phyloP scores from a whole-genome alignment of 2,888 invertebrate species.

The Stenurella melanura region DNA sequence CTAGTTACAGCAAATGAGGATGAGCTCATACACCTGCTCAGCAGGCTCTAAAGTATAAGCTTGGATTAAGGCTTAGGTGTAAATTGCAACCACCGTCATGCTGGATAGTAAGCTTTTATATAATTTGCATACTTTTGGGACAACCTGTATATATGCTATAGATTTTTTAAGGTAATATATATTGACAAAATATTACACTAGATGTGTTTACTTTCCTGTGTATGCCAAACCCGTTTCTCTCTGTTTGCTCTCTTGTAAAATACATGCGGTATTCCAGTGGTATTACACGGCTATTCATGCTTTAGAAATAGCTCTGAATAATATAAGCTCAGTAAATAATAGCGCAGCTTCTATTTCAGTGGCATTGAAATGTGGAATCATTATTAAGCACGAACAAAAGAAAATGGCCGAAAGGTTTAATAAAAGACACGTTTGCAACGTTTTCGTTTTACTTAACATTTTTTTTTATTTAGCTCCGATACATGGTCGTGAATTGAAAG shows the following conservation, averaged over 20 bases:
- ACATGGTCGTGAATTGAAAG: no score
- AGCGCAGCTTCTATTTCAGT: not conserved
- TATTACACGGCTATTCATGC: not conserved
- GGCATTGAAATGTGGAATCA: not conserved
- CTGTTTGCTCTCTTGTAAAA: not conserved
- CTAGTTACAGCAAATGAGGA: no score
- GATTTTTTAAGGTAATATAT: not conserved
- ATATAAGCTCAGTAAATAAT: not conserved
- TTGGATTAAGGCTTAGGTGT: no score
- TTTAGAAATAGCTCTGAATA: not conserved
- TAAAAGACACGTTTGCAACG: not conserved
- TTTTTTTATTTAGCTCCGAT: not conserved
- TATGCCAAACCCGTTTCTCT: not conserved
- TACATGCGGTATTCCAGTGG: not conserved
- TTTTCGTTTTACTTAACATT: not conserved
- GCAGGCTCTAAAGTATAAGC: no score
- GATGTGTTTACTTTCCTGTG: not conserved
- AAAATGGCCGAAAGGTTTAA: not conserved
- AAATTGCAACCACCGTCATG: no score
- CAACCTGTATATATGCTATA: no score
- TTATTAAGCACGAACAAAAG: not conserved
- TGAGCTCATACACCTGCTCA: no score
- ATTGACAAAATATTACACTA: not conserved
- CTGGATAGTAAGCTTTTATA: no score
- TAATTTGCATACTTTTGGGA: no score